A percentile compares a stretch with the other conserved stretches of the same genome.
phyloP scores from a whole-genome alignment of 2,113 vertebrate genomes.

The Herpailurus yagouaroundi region DNA sequence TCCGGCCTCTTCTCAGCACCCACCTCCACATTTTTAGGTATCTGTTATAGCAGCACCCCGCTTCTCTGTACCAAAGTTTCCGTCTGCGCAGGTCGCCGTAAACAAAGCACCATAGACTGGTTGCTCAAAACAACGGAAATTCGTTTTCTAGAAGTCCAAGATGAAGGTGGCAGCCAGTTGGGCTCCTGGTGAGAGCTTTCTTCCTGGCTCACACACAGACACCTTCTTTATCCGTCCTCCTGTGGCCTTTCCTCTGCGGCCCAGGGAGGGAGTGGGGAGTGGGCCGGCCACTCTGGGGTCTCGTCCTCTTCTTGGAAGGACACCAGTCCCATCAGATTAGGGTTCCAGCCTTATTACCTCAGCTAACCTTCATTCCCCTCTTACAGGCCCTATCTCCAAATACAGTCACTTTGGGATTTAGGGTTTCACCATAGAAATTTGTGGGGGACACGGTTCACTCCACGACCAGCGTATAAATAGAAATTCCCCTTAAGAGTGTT shows the following conservation, averaged over 20 bases:
- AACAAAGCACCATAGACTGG: not conserved
- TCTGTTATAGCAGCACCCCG: not conserved
- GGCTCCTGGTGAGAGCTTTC: not conserved
- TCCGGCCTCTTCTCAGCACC: no score
- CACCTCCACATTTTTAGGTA: not conserved
- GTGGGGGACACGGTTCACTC: not conserved
- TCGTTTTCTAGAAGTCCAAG: not conserved
- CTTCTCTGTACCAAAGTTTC: not conserved
- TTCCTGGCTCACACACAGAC: not conserved
- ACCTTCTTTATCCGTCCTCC: not conserved
- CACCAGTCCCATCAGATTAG: not conserved
- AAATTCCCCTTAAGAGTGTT: not conserved
- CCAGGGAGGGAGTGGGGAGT: not conserved
- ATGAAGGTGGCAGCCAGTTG: no score
- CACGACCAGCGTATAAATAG: not conserved
- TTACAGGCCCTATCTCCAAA: not conserved
- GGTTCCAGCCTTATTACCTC: not conserved
- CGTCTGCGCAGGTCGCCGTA: not conserved
- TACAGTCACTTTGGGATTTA: not conserved
- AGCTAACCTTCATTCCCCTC: not conserved
- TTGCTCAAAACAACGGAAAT: not conserved
- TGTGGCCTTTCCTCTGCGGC: not conserved
- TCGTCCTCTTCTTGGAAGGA: not conserved
- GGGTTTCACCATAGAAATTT: not conserved
- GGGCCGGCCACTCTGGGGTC: not conserved